Evolutionary conservation across 92 coral and sea anemone species (phyloP).

Genomic region (Heteractis magnifica): DNA sequence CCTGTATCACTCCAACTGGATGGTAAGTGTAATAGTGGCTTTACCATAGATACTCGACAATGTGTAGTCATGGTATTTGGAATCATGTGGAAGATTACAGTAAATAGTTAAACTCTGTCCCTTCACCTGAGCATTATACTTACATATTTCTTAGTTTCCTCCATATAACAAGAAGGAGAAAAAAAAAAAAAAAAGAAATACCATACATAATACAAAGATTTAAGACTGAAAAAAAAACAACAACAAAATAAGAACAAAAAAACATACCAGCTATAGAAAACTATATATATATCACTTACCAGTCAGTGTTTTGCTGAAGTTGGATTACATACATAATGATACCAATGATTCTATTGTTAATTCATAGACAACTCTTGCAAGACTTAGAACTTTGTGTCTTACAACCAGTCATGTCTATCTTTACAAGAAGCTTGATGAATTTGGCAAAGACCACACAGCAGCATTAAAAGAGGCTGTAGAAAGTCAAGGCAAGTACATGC

Average conservation of each 20-base stretch:
- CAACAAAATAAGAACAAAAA: too few relatives aligned
- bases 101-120: background rate
- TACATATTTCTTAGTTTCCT: too few relatives aligned
- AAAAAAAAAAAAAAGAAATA: too few relatives aligned
- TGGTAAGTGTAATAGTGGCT: constrained; percentile 44
- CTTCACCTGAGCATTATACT: background rate
- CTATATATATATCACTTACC: background rate
- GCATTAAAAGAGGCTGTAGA: constrained; percentile 55
- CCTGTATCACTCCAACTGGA: constrained; percentile 68
- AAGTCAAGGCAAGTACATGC: constrained; percentile 56
- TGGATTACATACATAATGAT: background rate
- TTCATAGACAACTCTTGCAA: constrained; percentile 55
- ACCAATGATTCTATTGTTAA: background rate
- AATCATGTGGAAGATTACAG: background rate
- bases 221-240: too few relatives aligned
- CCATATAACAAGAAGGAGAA: too few relatives aligned
- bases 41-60: background rate
- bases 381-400: constrained; percentile 54
- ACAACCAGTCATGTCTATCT: constrained; percentile 64
- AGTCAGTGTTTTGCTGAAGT: background rate
- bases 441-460: constrained; percentile 51
- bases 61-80: background rate
- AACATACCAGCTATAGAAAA: too few relatives aligned
- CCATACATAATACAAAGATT: too few relatives aligned
- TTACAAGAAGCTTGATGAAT: constrained; percentile 76